Conservation (phyloP, 2,888 invertebrate species). For the Thymelicus sylvestris region DNA sequence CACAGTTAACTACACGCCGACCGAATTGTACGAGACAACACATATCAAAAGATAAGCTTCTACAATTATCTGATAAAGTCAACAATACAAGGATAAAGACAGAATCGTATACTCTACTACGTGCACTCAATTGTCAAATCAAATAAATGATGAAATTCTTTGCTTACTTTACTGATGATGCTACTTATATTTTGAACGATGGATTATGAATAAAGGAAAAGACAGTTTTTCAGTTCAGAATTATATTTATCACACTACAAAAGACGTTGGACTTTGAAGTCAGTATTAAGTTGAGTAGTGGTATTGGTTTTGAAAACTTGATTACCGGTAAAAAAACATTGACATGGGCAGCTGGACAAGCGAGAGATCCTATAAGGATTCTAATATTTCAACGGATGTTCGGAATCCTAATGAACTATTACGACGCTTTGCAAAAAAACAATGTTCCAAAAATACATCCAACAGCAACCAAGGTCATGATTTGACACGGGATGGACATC, state of each 20-base stretch:
- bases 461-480: neutral
- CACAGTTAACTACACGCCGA: constrained; percentile 23
- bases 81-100: neutral
- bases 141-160: neutral
- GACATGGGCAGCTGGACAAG: too few relatives aligned
- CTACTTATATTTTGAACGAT: too few relatives aligned
- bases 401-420: neutral
- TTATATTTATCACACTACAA: too few relatives aligned
- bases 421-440: neutral
- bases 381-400: too few relatives aligned
- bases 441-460: constrained; percentile 8
- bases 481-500: constrained; percentile 10
- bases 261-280: too few relatives aligned
- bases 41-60: constrained; percentile 4
- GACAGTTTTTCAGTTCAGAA: too few relatives aligned
- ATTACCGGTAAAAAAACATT: too few relatives aligned
- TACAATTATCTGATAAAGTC: constrained; percentile 14
- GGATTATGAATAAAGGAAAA: too few relatives aligned
- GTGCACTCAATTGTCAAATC: neutral
- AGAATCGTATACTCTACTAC: neutral
- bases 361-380: too few relatives aligned
- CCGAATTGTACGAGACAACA: constrained; percentile 16
- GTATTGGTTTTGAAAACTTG: too few relatives aligned
- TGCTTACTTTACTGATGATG: too few relatives aligned
- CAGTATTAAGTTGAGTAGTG: too few relatives aligned